phyloP scores from a whole-genome alignment of 2,113 vertebrate species.

The Myotis lucifugus region DNA sequence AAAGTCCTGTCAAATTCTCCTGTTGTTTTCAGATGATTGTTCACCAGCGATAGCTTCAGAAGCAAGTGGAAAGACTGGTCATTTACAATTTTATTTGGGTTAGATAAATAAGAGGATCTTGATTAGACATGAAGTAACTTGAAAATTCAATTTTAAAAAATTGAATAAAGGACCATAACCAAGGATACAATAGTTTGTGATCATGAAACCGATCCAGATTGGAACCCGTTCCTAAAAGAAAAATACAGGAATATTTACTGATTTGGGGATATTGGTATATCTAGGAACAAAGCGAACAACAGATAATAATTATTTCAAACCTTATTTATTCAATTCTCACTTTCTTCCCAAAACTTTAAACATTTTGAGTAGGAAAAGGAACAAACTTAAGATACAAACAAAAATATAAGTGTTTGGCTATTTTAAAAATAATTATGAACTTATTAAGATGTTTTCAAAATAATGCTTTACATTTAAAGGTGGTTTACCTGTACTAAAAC shows the following conservation, averaged over 20 bases:
- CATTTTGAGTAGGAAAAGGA: neutral
- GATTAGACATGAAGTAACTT: slow-evolving; percentile 23
- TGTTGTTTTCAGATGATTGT: slow-evolving; percentile 37
- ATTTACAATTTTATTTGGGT: slow-evolving; percentile 32
- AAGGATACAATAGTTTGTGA: neutral
- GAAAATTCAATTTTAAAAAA: slow-evolving; percentile 57
- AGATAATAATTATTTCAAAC: neutral
- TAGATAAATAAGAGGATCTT: slow-evolving; percentile 32
- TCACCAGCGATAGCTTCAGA: slow-evolving; percentile 5
- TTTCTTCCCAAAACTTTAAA: slow-evolving; percentile 11
- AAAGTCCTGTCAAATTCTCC: slow-evolving; percentile 12
- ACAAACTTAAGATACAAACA: slow-evolving; percentile 13
- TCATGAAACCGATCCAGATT: slow-evolving; percentile 20
- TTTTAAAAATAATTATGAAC: slow-evolving; percentile 31
- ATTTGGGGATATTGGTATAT: neutral
- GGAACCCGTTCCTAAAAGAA: neutral
- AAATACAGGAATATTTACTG: neutral
- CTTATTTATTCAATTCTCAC: neutral
- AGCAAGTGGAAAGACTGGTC: neutral
- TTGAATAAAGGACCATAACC: neutral
- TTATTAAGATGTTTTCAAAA: slow-evolving; percentile 1
- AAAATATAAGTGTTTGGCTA: neutral
- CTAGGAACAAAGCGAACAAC: neutral
- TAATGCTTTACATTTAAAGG: slow-evolving; percentile 2
- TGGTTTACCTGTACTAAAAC: slow-evolving; percentile 28